phyloP scores from a whole-genome alignment of 2,797 vertebrate genomes.

The Gallinago stenura region DNA sequence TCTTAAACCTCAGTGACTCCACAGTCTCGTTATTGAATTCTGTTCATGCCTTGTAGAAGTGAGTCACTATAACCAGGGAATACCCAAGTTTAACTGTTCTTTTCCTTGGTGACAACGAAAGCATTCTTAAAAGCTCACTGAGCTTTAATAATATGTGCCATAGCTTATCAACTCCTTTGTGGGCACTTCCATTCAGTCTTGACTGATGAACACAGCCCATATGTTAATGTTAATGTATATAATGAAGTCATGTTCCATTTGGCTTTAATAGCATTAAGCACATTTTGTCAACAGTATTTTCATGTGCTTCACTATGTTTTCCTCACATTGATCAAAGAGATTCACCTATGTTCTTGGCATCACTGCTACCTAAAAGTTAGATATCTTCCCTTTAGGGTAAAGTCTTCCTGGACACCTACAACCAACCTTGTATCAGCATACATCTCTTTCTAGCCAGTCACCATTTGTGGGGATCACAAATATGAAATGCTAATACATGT shows the following conservation, averaged over 20 bases:
- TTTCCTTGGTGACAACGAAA: background rate
- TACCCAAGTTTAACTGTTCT: background rate
- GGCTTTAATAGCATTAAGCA: background rate
- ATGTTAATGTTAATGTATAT: no score
- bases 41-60: background rate
- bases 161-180: background rate
- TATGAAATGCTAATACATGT: background rate
- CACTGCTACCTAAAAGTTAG: background rate
- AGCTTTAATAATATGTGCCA: background rate
- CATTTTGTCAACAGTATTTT: background rate
- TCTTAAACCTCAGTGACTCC: background rate
- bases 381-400: background rate
- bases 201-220: background rate
- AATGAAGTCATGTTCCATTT: accelerated
- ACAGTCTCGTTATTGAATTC: background rate
- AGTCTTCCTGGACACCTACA: background rate
- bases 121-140: background rate
- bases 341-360: background rate
- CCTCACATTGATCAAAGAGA: background rate
- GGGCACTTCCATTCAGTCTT: background rate
- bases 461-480: background rate
- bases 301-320: background rate
- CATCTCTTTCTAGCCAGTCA: background rate
- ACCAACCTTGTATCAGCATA: background rate
- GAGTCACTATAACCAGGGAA: background rate